Conservation (phyloP, 1,140 invertebrate species). For the Eriocheir sinensis region DNA sequence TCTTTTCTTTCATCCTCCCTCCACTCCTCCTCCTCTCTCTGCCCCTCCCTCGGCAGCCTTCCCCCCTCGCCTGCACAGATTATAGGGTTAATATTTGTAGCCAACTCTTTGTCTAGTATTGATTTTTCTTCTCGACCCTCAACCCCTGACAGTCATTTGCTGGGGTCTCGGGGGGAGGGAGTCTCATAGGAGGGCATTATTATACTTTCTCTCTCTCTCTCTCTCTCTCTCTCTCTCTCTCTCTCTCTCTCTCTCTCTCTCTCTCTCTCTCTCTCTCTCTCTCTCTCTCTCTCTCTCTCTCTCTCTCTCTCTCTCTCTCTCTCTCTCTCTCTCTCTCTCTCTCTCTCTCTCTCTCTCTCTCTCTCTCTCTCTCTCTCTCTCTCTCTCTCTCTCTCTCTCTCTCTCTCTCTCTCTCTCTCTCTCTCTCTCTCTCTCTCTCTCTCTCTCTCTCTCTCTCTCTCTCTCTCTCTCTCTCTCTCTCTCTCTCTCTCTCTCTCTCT, state of each 20-base stretch:
- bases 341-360: background rate
- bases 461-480: slow-evolving; percentile 39
- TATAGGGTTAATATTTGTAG: slow-evolving; percentile 77
- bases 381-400: slow-evolving; percentile 47
- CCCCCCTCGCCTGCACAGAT: slow-evolving; percentile 65
- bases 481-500: background rate
- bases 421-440: background rate
- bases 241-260: slow-evolving; percentile 34
- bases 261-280: background rate
- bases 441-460: slow-evolving; percentile 29
- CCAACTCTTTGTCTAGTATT: slow-evolving; percentile 76
- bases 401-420: background rate
- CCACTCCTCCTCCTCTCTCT: background rate
- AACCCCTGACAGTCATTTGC: slow-evolving; percentile 65
- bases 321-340: slow-evolving; percentile 39
- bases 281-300: background rate
- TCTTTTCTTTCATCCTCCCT: background rate
- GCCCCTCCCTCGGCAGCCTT: background rate
- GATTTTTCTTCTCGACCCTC: slow-evolving; percentile 65
- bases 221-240: slow-evolving; percentile 57
- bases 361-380: slow-evolving; percentile 30
- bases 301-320: slow-evolving; percentile 32
- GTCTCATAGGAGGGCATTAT: background rate
- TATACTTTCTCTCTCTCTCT: slow-evolving; percentile 49
- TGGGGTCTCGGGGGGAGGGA: slow-evolving; percentile 38